Conservation (phyloP, 2,888 invertebrate species). For the Mythimna impura region DNA sequence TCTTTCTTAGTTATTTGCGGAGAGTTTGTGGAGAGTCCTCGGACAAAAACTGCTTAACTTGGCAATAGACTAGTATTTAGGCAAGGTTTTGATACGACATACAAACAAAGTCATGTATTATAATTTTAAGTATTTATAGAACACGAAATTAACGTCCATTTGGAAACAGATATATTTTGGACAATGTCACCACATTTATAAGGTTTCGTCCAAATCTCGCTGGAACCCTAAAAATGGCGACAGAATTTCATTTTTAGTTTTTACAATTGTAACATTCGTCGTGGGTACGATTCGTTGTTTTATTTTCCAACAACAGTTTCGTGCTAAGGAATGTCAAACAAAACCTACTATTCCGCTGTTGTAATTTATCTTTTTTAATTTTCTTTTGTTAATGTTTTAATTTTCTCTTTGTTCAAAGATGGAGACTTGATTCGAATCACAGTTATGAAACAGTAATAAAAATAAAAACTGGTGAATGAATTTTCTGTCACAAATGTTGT, state of each 20-base stretch:
- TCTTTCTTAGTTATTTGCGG: no score
- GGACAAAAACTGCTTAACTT: no score
- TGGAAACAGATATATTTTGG: no score
- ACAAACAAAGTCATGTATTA: no score
- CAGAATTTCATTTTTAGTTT: constrained; percentile 35
- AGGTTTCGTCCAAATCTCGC: no score
- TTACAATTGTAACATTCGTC: constrained; percentile 32
- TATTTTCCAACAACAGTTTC: constrained; percentile 36
- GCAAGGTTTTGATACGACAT: no score
- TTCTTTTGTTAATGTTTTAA: constrained; percentile 19
- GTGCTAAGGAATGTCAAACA: constrained; percentile 36
- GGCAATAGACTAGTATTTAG: no score
- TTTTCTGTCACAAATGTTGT: no score
- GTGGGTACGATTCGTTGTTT: constrained; percentile 35
- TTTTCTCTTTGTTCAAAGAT: constrained; percentile 4
- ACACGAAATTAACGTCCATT: no score
- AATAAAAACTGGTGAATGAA: no score
- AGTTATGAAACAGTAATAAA: not conserved
- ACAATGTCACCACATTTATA: not conserved
- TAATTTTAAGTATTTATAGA: no score
- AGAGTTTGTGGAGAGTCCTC: no score
- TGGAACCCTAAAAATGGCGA: constrained; percentile 33
- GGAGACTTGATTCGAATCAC: not conserved
- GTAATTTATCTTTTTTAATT: constrained; percentile 2
- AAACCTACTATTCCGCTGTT: constrained; percentile 24